phyloP scores from a whole-genome alignment of 2,113 vertebrate species.

The Symphodus melops region DNA sequence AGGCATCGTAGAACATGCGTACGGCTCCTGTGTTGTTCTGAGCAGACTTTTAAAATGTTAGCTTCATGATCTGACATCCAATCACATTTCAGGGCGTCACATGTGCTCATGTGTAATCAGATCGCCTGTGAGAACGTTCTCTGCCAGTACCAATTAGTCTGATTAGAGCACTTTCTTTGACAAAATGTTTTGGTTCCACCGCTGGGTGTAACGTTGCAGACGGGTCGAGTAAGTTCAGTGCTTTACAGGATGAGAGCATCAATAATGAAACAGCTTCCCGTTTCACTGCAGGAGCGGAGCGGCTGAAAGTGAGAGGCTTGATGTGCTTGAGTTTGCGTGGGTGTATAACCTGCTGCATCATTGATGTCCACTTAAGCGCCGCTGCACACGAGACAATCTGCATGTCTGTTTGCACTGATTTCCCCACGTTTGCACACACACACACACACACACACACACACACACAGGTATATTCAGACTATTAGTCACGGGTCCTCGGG shows the following conservation, averaged over 20 bases:
- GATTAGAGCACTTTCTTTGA: conserved; percentile 50
- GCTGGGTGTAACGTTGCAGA: conserved; percentile 46
- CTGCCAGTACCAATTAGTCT: conserved; percentile 23
- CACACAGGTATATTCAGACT: conserved; percentile 9
- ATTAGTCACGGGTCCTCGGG: conserved; percentile 7
- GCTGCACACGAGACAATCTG: conserved; percentile 59
- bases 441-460: conserved; percentile 12
- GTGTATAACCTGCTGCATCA: conserved; percentile 68
- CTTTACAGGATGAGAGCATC: conserved; percentile 65
- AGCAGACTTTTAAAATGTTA: not conserved
- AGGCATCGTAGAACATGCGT: no score
- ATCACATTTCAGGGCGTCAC: not conserved
- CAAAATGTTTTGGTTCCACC: conserved; percentile 57
- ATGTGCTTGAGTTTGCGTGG: conserved; percentile 42
- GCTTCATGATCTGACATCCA: no score
- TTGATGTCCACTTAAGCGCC: conserved; percentile 74
- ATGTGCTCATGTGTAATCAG: not conserved
- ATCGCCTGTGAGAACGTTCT: conserved; percentile 4
- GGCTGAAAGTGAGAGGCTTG: conserved; percentile 70
- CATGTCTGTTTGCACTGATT: conserved; percentile 64
- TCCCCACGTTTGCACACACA: conserved; percentile 7
- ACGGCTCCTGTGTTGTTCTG: not conserved
- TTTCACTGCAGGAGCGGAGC: conserved; percentile 65
- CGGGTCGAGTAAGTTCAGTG: conserved; percentile 50
- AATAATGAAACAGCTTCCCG: conserved; percentile 69